Base-by-base conservation (phyloP, 2,888 invertebrate genomes). In the Drosophila histrio region DNA sequence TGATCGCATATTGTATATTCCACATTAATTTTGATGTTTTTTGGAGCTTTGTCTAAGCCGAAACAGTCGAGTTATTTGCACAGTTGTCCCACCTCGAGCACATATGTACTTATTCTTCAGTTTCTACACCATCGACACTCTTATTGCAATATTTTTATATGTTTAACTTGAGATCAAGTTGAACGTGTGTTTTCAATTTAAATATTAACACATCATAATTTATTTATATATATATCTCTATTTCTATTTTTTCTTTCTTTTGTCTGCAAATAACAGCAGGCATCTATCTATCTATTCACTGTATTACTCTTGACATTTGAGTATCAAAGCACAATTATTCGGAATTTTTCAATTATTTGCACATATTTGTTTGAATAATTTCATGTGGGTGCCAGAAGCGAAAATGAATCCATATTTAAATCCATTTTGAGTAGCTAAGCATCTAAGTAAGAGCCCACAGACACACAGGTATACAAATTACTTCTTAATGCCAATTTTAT, bases 151-250 rank as follows among this genome's bases (percentile, higher is more conserved):
- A 5, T 4, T 15, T 1, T n/a, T 24, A 38, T 13, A 36, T 39
- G 32, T 21, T 22, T 13, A 43, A 56, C 22, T 34, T n/a, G 3
- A 13, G 43, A 60, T 64, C 64, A 46, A 43, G 24, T 41, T 56
- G 44, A 65, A 62, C 58, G 50, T 60, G 65, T 81, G 56, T 84
- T 72, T 67, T 65, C 49, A 66, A 61, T 68, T 70, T 52, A 76
- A 81, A 84, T 72, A 86, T 80, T 67, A 72, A 67, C 77, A 83
- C 70, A 66, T 46, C 75, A 61, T 62, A 64, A 76, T 60, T 60
- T 58, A 66, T 59, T 39, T 58, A 26, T 15, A 13, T 32, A 22
- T 46, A 11, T 63, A 46, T 8, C 9, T 28, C 9, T 15, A 15
- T 26, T 21, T 47, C 7, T 34, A 15, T 54, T 38, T 15, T 41